Percentiles rank a stretch among this genome's conserved stretches.
Conservation (phyloP, 2,113 vertebrate species). For the Myrmecobius fasciatus region DNA sequence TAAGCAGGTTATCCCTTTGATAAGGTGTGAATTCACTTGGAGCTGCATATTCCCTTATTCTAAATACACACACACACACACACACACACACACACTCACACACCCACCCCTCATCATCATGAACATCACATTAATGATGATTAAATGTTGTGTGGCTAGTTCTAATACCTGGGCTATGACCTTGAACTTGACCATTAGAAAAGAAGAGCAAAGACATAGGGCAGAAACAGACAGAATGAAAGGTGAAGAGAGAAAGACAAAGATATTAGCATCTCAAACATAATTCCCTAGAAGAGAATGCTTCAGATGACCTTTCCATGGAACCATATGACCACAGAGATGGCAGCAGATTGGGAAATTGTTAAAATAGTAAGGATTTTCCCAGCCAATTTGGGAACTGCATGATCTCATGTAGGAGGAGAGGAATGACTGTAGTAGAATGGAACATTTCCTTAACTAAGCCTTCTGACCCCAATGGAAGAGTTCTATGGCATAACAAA, state of each 20-base stretch:
- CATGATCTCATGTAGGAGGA: not conserved
- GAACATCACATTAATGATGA: not conserved
- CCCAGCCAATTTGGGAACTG: not conserved
- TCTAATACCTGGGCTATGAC: not conserved
- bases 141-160: not conserved
- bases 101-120: not conserved
- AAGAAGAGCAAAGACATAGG: not conserved
- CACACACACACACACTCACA: too few relatives aligned
- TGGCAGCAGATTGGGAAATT: not conserved
- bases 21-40: not conserved
- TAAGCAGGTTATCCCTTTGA: not conserved
- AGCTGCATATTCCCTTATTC: too few relatives aligned
- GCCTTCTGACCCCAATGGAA: not conserved
- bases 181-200: not conserved
- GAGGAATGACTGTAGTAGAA: not conserved
- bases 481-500: not conserved
- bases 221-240: not conserved
- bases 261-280: not conserved
- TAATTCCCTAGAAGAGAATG: not conserved
- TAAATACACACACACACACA: too few relatives aligned
- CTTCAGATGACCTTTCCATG: not conserved
- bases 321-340: not conserved
- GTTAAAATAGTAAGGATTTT: not conserved
- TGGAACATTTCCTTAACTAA: not conserved
- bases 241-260: not conserved